Base-by-base conservation (phyloP, 2,113 vertebrate genomes). In the Sprattus sprattus region DNA sequence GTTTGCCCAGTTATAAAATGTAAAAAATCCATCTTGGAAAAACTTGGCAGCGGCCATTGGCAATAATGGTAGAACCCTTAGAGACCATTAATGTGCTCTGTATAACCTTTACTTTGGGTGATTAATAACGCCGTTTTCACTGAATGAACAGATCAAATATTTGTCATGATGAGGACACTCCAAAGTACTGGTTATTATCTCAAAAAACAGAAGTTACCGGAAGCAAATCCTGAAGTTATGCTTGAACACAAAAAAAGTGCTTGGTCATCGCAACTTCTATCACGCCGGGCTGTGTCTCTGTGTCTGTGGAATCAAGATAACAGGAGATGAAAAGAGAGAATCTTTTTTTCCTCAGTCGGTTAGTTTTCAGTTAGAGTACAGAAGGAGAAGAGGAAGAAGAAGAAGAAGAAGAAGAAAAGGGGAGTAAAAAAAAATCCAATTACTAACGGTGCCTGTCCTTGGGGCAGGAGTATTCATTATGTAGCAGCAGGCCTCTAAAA, bases 401-500 rank as follows among this genome's bases (percentile, higher is more conserved):
- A 0, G 2, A 28, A 32, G 67, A 39, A 25, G 32, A 11, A 71
- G 64, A 71, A 11, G n/a, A n/a, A n/a, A 4, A 25, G n/a, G 6
- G n/a, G 10, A 6, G 5, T 22, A 28, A 28, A 71, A 75, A 75
- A 75, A 75, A 75, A 78, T 78, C 71, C 71, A 78, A 78, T 78
- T 78, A 78, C 71, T 39, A 78, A 32, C 32, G 15, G 71, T 78
- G 71, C 13, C 71, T 78, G 71, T 78, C 71, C 32, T 39, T 78
- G 71, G 25, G 28, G 71, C 15, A 78, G 71, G 71, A 78, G 71
- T 78, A 78, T 78, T 78, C 71, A 78, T 78, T 78, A 78, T 78
- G 71, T 78, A 78, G 32, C 28, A 39, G 28, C 28, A 39, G 28
- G 13, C 25, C 32, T 32, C 71, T 78, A 32, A 78, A 78, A 78